Evolutionary conservation across 2,113 vertebrate genomes (phyloP).

Genomic region (Tachysurus fulvidraco): DNA sequence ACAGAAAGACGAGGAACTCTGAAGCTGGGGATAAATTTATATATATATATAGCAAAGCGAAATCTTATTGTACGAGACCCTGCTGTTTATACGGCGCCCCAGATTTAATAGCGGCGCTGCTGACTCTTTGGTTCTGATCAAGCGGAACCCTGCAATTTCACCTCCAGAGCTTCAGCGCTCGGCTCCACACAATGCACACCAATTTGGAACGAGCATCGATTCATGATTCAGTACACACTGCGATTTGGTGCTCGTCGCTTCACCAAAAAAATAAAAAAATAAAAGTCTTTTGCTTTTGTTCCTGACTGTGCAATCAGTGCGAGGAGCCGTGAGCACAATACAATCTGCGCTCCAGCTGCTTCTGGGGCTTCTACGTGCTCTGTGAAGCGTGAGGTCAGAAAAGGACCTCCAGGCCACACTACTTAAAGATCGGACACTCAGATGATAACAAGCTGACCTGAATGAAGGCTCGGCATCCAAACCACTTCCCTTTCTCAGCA

Average conservation of each 20-base stretch:
- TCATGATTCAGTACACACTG: not conserved
- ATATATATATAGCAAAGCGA: not conserved
- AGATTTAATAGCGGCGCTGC: slow-evolving; percentile 2
- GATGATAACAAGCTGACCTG: slow-evolving; percentile 43
- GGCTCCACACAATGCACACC: slow-evolving; percentile 54
- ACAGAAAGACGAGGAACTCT: not conserved
- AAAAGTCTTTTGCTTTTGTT: slow-evolving; percentile 59
- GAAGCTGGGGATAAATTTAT: not conserved
- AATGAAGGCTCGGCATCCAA: slow-evolving; percentile 35
- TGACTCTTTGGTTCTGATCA: slow-evolving; percentile 42
- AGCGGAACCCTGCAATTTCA: slow-evolving; percentile 42
- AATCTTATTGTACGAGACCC: not conserved
- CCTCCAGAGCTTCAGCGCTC: slow-evolving; percentile 55
- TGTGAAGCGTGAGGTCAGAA: slow-evolving; percentile 65
- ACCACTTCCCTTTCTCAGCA: slow-evolving; percentile 20
- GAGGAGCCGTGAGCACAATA: slow-evolving; percentile 52
- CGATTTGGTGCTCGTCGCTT: slow-evolving; percentile 57
- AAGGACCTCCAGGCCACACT: slow-evolving; percentile 34
- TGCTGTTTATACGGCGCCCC: slow-evolving; percentile 3
- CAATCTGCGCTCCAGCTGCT: slow-evolving; percentile 36
- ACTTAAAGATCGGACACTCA: not conserved
- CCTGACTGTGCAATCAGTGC: slow-evolving; percentile 68
- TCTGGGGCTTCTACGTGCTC: slow-evolving; percentile 31
- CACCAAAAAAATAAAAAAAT: slow-evolving; percentile 65
- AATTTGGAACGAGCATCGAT: slow-evolving; percentile 66